These are phyloP conservation scores for Hydrolagus affinis DNA, from an alignment of 2,113 vertebrate species.

Conservation along the genomic window DNA sequence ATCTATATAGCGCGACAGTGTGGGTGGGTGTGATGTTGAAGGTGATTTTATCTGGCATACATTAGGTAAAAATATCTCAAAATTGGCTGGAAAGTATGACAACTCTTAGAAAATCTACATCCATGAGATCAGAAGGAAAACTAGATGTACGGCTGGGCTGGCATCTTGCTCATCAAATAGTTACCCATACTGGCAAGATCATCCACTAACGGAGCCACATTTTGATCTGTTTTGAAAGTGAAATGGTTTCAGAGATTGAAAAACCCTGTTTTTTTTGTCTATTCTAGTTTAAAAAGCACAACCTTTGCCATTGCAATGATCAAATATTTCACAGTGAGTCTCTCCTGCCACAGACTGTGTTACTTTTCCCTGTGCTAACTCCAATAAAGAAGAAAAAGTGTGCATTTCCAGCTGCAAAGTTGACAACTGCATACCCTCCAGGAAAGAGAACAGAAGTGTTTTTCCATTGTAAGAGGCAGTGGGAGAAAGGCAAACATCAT, in stretches of 20 bases:
- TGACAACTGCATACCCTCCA: neutral
- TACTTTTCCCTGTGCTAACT: no score
- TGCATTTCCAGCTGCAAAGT: neutral
- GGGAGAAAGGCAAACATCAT: neutral
- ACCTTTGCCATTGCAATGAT: neutral
- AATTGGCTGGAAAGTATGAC: neutral
- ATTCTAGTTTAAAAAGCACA: neutral
- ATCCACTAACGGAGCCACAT: neutral
- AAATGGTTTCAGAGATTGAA: neutral
- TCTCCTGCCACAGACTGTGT: neutral
- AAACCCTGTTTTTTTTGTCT: neutral
- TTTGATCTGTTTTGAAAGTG: neutral
- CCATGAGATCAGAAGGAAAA: neutral
- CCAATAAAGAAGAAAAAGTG: neutral
- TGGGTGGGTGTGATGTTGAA: neutral
- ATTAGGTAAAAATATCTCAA: neutral
- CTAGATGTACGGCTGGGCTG: neutral
- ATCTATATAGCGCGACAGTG: neutral
- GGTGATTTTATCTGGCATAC: neutral
- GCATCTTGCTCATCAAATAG: neutral
- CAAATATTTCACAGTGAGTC: neutral
- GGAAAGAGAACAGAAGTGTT: neutral
- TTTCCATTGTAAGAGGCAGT: neutral
- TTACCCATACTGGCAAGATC: neutral
- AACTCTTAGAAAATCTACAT: neutral